Conservation (phyloP, 2,888 invertebrate genomes). For the Phymatocera aterrima region DNA sequence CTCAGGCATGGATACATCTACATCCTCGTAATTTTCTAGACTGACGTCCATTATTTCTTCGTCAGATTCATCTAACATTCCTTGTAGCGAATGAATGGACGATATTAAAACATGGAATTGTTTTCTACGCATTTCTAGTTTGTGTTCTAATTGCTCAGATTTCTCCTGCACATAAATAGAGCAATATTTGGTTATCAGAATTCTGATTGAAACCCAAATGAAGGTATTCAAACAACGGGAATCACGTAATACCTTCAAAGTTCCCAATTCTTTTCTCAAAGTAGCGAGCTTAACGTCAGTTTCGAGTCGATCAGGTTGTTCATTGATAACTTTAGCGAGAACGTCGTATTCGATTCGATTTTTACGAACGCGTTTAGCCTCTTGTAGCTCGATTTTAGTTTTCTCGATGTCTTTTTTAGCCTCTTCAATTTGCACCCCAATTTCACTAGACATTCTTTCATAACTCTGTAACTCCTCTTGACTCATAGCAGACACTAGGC, state of each 20-base stretch:
- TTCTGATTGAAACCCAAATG: background rate
- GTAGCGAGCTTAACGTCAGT: slow-evolving; percentile 83
- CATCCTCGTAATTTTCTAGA: slow-evolving; percentile 73
- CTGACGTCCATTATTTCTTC: slow-evolving; percentile 78
- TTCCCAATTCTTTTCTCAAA: slow-evolving; percentile 84
- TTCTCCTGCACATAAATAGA: slow-evolving; percentile 77
- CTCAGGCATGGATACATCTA: slow-evolving; percentile 59
- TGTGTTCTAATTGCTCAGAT: slow-evolving; percentile 84
- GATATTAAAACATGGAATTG: slow-evolving; percentile 93
- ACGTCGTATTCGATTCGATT: slow-evolving; percentile 96
- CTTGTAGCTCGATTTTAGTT: slow-evolving; percentile 87
- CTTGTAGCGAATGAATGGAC: slow-evolving; percentile 90
- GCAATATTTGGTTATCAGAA: background rate
- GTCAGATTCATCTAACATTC: slow-evolving; percentile 85
- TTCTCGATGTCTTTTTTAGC: slow-evolving; percentile 89
- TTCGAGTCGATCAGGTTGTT: slow-evolving; percentile 92
- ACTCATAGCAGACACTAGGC: slow-evolving; percentile 88
- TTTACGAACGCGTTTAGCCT: slow-evolving; percentile 91
- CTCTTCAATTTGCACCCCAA: slow-evolving; percentile 86
- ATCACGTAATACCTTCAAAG: slow-evolving; percentile 75
- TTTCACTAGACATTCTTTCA: slow-evolving; percentile 84
- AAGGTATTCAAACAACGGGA: background rate
- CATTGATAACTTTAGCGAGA: slow-evolving; percentile 91
- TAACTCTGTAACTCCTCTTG: slow-evolving; percentile 90
- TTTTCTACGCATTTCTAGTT: slow-evolving; percentile 89